Conservation (phyloP, 1,140 invertebrate species). For the Drosophila littoralis region DNA sequence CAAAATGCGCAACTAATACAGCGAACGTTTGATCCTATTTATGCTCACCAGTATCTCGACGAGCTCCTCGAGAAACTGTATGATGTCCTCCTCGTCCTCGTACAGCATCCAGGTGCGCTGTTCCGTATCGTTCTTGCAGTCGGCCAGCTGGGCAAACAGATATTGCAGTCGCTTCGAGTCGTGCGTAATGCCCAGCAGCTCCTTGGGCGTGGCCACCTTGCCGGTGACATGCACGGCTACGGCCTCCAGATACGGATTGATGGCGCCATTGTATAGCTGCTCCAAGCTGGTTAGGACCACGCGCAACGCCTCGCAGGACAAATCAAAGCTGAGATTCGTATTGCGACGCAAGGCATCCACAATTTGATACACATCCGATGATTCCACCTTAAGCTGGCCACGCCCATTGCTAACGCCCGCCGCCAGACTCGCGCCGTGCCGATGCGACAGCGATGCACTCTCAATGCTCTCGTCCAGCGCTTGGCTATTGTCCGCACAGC, state of each 20-base stretch:
- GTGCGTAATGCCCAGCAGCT: slow-evolving; percentile 86
- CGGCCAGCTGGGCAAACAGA: slow-evolving; percentile 92
- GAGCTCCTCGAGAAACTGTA: slow-evolving; percentile 92
- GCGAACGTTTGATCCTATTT: neutral
- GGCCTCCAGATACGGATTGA: slow-evolving; percentile 86
- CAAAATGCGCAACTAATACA: no score
- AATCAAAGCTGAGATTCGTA: slow-evolving; percentile 93
- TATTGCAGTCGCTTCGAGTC: slow-evolving; percentile 92
- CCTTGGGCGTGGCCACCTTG: slow-evolving; percentile 81
- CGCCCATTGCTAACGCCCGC: slow-evolving; percentile 27
- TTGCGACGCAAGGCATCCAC: slow-evolving; percentile 91
- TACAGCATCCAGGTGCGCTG: slow-evolving; percentile 96
- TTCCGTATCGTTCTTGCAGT: slow-evolving; percentile 96
- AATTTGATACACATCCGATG: slow-evolving; percentile 88
- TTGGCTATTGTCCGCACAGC: slow-evolving; percentile 71
- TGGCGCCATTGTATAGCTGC: slow-evolving; percentile 86
- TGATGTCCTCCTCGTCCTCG: slow-evolving; percentile 95
- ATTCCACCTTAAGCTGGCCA: slow-evolving; percentile 74
- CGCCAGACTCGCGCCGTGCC: slow-evolving; percentile 6
- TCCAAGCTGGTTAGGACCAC: slow-evolving; percentile 90
- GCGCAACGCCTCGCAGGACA: slow-evolving; percentile 93
- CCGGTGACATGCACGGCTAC: slow-evolving; percentile 81
- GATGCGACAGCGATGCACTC: slow-evolving; percentile 68
- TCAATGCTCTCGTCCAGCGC: slow-evolving; percentile 78
- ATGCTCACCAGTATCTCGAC: slow-evolving; percentile 92